These are phyloP conservation scores for Mythimna vitellina DNA, from an alignment of 2,888 invertebrate genomes.

Conservation along the genomic window DNA sequence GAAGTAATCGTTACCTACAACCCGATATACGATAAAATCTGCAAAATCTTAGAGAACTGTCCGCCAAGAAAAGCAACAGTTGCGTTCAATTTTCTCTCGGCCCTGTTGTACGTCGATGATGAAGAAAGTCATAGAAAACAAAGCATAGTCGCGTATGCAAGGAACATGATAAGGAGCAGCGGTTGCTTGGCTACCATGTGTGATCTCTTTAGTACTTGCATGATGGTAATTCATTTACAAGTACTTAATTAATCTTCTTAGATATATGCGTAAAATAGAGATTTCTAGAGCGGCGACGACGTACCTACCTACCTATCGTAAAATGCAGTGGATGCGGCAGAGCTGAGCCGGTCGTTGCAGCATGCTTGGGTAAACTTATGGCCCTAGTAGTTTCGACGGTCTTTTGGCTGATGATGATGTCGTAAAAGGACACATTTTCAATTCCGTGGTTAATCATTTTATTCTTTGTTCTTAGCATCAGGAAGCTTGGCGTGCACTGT, in stretches of 20 bases:
- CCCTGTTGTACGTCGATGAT: slow-evolving; percentile 72
- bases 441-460: neutral
- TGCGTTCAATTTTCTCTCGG: slow-evolving; percentile 78
- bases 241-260: neutral
- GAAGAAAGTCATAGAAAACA: slow-evolving; percentile 63
- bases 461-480: slow-evolving; percentile 72
- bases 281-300: neutral
- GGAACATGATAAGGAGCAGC: slow-evolving; percentile 79
- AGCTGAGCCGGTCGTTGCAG: neutral
- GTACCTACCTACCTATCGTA: neutral
- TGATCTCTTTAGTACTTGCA: slow-evolving; percentile 75
- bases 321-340: neutral
- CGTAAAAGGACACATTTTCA: neutral
- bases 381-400: neutral
- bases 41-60: slow-evolving; percentile 70
- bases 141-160: slow-evolving; percentile 72
- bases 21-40: slow-evolving; percentile 77
- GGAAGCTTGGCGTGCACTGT: slow-evolving; percentile 83
- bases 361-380: neutral
- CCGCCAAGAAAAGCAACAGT: slow-evolving; percentile 70
- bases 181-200: slow-evolving; percentile 81
- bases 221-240: slow-evolving; percentile 75
- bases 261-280: neutral
- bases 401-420: neutral
- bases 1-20: slow-evolving; percentile 74